Evolutionary conservation across 2,113 vertebrate species (phyloP), one percentile per base, ranked within the genome.

Genomic region (Macquaria ambigua): DNA sequence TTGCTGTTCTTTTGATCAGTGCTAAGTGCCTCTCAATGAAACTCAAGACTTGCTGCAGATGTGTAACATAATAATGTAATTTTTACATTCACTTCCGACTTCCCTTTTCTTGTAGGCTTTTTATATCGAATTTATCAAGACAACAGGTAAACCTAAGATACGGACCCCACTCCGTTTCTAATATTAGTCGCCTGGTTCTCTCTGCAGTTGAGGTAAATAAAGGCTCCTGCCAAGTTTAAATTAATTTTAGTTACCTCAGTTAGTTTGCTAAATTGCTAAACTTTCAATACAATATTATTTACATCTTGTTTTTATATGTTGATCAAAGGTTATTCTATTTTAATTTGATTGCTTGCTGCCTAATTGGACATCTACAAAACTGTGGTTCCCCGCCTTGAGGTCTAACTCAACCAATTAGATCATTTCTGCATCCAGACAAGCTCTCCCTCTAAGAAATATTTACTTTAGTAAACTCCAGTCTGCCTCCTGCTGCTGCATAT

Each of bases 401-500:
- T 77, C 37, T 74, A 21, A 79, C 39, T 74, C 58, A 58, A 59
- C 58, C 48, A 81, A 78, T 82, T 71, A 73, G 61, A 64, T 71
- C 0, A 28, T 81, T 72, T 77, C 48, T 55, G 23, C 31, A 74
- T 84, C 41, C 37, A 68, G 23, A 78, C 58, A 9, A 79, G 53
- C 39, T 86, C 64, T 75, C 69, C 56, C 76, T 71, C 50, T 25
- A 8, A 69, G 81, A 88, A 68, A 79, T 72, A 81, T 80, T 83
- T 78, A 71, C 67, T 70, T 82, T 71, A 58, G 66, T 58, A 77
- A 83, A 76, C 72, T 62, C 58, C 70, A 66, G 15, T 77, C 23
- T 80, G 56, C 56, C 43, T 53, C 43, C 39, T 61, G 71, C 52
- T 63, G 61, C 63, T 34, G 34, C 34, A 67, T 67, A 25, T 74